phyloP scores from a whole-genome alignment of 1,140 invertebrate species.

The Trichonephila clavipes region DNA sequence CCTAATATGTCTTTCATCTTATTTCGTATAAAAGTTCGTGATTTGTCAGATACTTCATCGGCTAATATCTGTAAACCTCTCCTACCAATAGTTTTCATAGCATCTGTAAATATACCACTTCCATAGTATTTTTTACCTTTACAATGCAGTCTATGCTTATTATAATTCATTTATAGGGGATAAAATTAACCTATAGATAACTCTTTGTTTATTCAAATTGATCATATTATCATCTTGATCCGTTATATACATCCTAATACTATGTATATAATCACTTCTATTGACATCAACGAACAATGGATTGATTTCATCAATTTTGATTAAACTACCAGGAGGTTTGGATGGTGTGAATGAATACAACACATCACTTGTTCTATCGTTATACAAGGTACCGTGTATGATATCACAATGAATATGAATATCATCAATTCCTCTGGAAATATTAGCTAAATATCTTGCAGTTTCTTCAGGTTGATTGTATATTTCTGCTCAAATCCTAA shows the following conservation, averaged over 20 bases:
- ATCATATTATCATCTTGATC: not conserved
- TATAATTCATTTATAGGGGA: slow-evolving; percentile 29
- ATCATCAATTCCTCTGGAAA: slow-evolving; percentile 9
- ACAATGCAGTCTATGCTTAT: slow-evolving; percentile 25
- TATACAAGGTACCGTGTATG: not conserved
- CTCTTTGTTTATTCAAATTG: not conserved
- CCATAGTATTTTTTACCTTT: slow-evolving; percentile 20
- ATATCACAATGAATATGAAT: slow-evolving; percentile 17
- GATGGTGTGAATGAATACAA: not conserved
- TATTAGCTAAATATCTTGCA: slow-evolving; percentile 5
- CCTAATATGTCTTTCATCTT: not conserved
- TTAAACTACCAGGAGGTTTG: not conserved
- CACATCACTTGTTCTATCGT: not conserved
- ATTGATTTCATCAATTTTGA: slow-evolving; percentile 14
- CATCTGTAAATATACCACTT: not conserved
- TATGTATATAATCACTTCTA: not conserved
- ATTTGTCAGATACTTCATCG: not conserved
- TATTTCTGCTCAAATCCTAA: not conserved
- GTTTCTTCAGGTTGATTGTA: not conserved
- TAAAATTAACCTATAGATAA: not conserved
- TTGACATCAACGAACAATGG: not conserved
- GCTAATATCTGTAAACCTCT: not conserved
- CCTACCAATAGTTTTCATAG: not conserved
- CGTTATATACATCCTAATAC: not conserved
- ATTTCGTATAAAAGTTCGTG: not conserved